Evolutionary conservation across 2,888 invertebrate genomes (phyloP).

Genomic region (Druceiella hillmani): DNA sequence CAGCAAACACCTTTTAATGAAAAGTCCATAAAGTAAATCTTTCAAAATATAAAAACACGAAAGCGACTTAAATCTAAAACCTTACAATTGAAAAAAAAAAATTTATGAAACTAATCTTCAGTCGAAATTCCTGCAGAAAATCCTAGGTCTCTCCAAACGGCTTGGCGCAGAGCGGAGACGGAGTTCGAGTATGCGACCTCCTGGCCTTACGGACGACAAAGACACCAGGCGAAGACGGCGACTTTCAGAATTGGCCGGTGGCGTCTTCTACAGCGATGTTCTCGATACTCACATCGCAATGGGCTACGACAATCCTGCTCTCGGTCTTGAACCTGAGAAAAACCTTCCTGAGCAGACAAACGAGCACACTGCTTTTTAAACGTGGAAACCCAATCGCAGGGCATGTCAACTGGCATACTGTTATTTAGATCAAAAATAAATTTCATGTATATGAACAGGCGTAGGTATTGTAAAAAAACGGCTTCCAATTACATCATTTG

Average conservation of each 20-base stretch:
- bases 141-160: slow-evolving; percentile 35
- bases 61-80: too few relatives aligned
- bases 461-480: too few relatives aligned
- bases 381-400: slow-evolving; percentile 26
- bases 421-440: too few relatives aligned
- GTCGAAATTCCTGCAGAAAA: slow-evolving; percentile 33
- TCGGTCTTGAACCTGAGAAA: slow-evolving; percentile 39
- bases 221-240: slow-evolving; percentile 43
- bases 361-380: slow-evolving; percentile 10
- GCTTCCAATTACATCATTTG: too few relatives aligned
- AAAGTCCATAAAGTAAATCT: too few relatives aligned
- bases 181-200: slow-evolving; percentile 44
- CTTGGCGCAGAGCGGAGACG: slow-evolving; percentile 40
- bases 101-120: too few relatives aligned
- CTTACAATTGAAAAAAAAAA: too few relatives aligned
- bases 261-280: slow-evolving; percentile 44
- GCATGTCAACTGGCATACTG: background rate
- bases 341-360: slow-evolving; percentile 30
- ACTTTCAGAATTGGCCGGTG: slow-evolving; percentile 45
- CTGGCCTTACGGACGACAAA: slow-evolving; percentile 39
- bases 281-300: slow-evolving; percentile 29
- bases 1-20: too few relatives aligned
- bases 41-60: too few relatives aligned
- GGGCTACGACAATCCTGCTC: slow-evolving; percentile 41
- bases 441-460: too few relatives aligned